Base-by-base conservation (phyloP, 2,888 invertebrate genomes). In the Biston betularia region DNA sequence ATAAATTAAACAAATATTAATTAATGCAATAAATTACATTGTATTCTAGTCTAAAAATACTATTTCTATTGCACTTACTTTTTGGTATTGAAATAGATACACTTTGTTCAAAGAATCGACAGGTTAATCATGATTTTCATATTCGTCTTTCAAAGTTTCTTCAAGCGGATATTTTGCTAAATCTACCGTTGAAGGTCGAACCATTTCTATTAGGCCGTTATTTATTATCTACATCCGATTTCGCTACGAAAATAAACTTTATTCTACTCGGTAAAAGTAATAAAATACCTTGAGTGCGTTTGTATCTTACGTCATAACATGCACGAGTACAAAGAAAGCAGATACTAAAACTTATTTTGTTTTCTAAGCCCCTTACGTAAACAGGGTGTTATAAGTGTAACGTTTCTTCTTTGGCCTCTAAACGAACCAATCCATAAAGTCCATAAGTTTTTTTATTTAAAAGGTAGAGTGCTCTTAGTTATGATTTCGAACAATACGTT, bases 161-260 rank as follows among this genome's bases (percentile, higher is more conserved):
- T 59, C 49, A 55, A 59, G 65, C 40, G 46, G 35, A 6, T 40
- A 46, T 57, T 46, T 65, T 46, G 40, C 46, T 46, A 48, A 53
- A 48, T 62, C 44, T 40, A 46, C 14, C 33, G 7, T 40, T 42
- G 55, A 56, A 65, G 65, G 60, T 61, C 56, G 52, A 54, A 38
- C 52, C 48, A 56, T 58, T 62, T 62, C 35, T 54, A 62, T 66
- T 66, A 35, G 45, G 12, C 40, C n/a, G 52, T 58, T 54, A 54
- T 58, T 62, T 66, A 58, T 62, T 62, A n/a, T n/a, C n/a, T n/a
- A 49, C 57, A 45, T 66, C 62, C 53, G 66, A 44, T 58, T 58
- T 53, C 24, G 46, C 53, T 58, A 33, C 61, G 14, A 46, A 48
- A 61, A 61, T 65, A 61, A 48, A 60, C 50, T 68, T 52, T 63